These are phyloP conservation scores for Eremobia ochroleuca DNA, from an alignment of 2,888 invertebrate genomes.

Conservation along the genomic window DNA sequence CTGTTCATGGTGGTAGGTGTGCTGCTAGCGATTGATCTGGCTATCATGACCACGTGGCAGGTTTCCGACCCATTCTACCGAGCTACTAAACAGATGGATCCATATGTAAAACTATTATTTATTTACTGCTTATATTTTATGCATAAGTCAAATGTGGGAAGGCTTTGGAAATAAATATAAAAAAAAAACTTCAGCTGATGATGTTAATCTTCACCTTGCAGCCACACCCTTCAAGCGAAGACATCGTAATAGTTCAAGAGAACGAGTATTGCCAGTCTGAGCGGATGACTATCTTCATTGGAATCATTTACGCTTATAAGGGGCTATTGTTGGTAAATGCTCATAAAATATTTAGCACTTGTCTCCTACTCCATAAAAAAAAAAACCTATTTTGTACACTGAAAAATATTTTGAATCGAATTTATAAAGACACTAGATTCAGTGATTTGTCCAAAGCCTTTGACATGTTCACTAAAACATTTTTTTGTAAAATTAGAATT, in stretches of 20 bases:
- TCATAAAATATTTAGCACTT: not conserved
- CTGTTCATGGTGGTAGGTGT: slow-evolving; percentile 99
- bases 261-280: slow-evolving; percentile 99
- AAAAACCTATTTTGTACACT: too few relatives aligned
- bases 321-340: slow-evolving; percentile 97
- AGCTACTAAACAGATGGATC: slow-evolving; percentile 97
- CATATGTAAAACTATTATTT: slow-evolving; percentile 93
- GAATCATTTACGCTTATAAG: slow-evolving; percentile 99
- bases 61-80: slow-evolving; percentile 98
- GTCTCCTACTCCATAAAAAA: not conserved
- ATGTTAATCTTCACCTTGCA: slow-evolving; percentile 81
- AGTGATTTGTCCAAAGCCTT: not conserved
- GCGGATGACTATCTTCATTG: slow-evolving; percentile 98
- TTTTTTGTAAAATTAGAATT: not conserved
- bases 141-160: not conserved
- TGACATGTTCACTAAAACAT: not conserved
- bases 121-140: not conserved
- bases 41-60: slow-evolving; percentile 99
- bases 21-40: slow-evolving; percentile 96
- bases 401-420: not conserved
- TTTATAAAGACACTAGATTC: not conserved
- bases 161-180: not conserved
- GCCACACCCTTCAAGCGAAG: slow-evolving; percentile 97
- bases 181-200: not conserved
- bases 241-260: slow-evolving; percentile 97